A percentile compares a stretch with the other conserved stretches of the same genome.
Evolutionary conservation across 92 coral and sea anemone species (phyloP).

Genomic region (Siderastrea radians): DNA sequence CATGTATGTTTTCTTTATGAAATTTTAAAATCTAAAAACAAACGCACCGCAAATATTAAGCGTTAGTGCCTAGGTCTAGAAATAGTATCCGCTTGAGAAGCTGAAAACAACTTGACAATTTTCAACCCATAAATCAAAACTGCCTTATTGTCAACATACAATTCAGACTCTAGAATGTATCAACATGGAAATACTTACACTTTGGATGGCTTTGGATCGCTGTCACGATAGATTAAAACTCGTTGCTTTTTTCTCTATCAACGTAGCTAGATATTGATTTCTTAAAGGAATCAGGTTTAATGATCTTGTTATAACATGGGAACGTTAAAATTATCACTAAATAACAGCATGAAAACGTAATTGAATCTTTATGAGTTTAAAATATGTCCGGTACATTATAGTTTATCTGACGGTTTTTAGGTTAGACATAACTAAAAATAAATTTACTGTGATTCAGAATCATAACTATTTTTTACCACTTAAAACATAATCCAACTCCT

Average conservation of each 20-base stretch:
- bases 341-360: neutral
- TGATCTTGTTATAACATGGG: neutral
- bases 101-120: too few species aligned
- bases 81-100: neutral
- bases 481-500: too few species aligned
- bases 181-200: too few species aligned
- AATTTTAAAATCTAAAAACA: conserved; percentile 25
- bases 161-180: too few species aligned
- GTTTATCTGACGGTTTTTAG: too few species aligned
- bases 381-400: neutral
- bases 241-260: neutral
- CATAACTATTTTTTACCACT: too few species aligned
- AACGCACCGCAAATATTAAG: neutral
- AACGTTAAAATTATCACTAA: neutral
- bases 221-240: neutral
- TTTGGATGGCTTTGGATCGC: too few species aligned
- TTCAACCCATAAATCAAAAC: too few species aligned
- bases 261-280: neutral
- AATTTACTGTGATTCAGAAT: too few species aligned
- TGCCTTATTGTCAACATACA: too few species aligned
- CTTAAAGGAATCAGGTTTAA: neutral
- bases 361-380: neutral
- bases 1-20: conserved; percentile 31
- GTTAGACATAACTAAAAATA: too few species aligned
- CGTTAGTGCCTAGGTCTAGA: neutral